Evolutionary conservation across 2,113 vertebrate genomes (phyloP).

Genomic region (Chaetura pelagica): DNA sequence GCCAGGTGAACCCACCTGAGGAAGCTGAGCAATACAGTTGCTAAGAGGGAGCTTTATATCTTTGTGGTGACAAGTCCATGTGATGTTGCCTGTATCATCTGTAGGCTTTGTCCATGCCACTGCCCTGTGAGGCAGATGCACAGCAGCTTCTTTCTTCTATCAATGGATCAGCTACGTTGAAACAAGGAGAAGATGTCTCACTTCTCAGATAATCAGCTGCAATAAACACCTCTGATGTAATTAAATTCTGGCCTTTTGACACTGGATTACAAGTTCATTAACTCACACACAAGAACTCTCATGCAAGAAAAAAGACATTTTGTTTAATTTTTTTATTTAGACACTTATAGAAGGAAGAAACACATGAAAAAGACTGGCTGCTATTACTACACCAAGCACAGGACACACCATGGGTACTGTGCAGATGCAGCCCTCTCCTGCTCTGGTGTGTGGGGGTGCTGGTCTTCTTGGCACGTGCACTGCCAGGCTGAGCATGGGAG

Average conservation of each 20-base stretch:
- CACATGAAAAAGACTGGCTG: not conserved
- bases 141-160: not conserved
- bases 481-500: not conserved
- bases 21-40: not conserved
- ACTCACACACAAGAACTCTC: not conserved
- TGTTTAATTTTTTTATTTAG: not conserved
- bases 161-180: accelerated
- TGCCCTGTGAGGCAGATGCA: not conserved
- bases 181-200: not conserved
- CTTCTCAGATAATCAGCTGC: not conserved
- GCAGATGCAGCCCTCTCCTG: not conserved
- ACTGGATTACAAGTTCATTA: not conserved
- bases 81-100: accelerated
- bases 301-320: not conserved
- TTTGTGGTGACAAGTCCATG: not conserved
- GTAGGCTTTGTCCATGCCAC: accelerated
- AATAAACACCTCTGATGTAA: not conserved
- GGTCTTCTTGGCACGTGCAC: accelerated
- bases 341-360: not conserved
- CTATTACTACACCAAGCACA: not conserved
- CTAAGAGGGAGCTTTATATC: not conserved
- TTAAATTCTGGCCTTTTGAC: not conserved
- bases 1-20: not conserved
- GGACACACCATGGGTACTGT: accelerated
- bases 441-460: accelerated